Percentiles rank a stretch among this genome's conserved stretches.
phyloP scores from a whole-genome alignment of 2,113 vertebrate species.

The Globicephala melas region DNA sequence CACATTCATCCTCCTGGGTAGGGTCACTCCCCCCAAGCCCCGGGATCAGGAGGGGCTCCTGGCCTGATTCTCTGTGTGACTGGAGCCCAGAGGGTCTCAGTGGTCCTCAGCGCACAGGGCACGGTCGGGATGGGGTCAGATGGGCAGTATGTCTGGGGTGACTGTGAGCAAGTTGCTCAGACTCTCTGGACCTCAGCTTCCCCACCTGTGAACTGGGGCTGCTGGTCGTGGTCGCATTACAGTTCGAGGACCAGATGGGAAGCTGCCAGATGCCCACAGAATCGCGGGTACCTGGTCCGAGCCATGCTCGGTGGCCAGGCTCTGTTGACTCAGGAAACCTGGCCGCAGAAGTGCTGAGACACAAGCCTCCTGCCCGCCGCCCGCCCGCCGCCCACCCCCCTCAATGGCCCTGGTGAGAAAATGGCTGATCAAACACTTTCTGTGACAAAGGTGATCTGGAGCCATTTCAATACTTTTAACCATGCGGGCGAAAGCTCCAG shows the following conservation, averaged over 20 bases:
- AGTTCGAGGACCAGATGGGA: background rate
- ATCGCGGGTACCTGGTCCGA: too few relatives aligned
- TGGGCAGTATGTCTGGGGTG: accelerated
- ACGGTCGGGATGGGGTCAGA: accelerated
- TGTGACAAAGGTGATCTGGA: background rate
- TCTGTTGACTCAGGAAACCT: too few relatives aligned
- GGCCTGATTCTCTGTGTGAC: background rate
- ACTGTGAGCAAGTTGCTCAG: background rate
- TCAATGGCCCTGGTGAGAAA: background rate
- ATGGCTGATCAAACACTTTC: background rate
- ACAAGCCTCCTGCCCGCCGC: accelerated
- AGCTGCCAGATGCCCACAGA: too few relatives aligned
- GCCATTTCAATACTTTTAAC: background rate
- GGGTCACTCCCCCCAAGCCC: background rate
- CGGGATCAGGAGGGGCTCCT: too few relatives aligned
- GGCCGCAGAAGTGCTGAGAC: background rate
- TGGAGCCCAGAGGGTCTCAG: background rate
- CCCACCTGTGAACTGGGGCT: background rate
- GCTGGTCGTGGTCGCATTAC: background rate
- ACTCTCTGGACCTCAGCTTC: background rate
- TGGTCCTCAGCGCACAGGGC: accelerated
- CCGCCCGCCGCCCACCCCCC: background rate
- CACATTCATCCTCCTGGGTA: accelerated
- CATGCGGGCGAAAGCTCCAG: accelerated
- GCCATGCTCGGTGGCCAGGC: background rate